Percentiles rank a stretch among this genome's conserved stretches.
Conservation (phyloP, 2,797 vertebrate genomes). For the Notolabrus celidotus region DNA sequence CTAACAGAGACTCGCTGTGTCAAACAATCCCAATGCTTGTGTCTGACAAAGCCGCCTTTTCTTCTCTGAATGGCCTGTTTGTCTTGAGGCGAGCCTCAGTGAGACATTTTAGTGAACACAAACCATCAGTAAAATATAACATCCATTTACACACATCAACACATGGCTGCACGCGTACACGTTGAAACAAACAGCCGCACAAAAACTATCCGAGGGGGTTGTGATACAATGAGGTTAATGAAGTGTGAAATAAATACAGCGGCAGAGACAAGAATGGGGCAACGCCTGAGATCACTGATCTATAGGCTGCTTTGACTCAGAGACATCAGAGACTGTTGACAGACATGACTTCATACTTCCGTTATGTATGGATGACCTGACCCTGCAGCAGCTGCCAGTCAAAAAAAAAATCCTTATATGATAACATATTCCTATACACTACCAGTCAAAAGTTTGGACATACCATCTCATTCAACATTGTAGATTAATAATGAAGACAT, state of each 20-base stretch:
- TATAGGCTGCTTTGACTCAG: not conserved
- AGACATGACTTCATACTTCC: too few relatives aligned
- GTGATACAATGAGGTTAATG: too few relatives aligned
- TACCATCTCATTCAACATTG: too few relatives aligned
- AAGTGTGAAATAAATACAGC: not conserved
- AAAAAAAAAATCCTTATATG: too few relatives aligned
- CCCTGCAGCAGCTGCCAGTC: too few relatives aligned
- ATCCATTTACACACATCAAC: slow-evolving; percentile 37
- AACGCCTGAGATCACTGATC: not conserved
- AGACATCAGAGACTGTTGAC: not conserved
- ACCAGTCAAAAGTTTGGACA: too few relatives aligned
- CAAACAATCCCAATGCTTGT: slow-evolving; percentile 77
- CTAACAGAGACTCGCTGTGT: slow-evolving; percentile 25
- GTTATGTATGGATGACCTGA: too few relatives aligned
- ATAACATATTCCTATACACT: too few relatives aligned
- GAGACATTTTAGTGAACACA: slow-evolving; percentile 68
- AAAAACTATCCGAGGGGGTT: too few relatives aligned
- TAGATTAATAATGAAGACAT: too few relatives aligned
- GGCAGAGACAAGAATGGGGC: too few relatives aligned
- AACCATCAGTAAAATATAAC: slow-evolving; percentile 61
- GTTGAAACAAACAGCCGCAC: slow-evolving; percentile 3
- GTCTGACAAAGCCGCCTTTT: slow-evolving; percentile 80
- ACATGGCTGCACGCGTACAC: slow-evolving; percentile 1
- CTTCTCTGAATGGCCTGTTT: slow-evolving; percentile 75
- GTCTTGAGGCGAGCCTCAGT: slow-evolving; percentile 68